phyloP scores from a whole-genome alignment of 2,888 invertebrate genomes.

The Charanyca ferruginea region DNA sequence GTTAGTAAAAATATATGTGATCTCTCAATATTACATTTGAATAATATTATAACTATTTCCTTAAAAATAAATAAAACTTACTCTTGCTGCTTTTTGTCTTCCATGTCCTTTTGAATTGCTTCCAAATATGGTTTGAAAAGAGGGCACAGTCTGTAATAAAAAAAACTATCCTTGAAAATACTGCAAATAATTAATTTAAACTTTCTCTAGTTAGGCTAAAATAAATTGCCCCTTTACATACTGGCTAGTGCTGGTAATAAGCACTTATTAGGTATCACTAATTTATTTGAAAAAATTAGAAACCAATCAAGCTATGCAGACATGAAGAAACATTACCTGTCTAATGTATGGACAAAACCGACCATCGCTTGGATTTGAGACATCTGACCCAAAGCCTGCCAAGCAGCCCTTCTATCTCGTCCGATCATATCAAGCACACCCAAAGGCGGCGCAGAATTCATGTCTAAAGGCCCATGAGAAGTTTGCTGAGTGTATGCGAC shows the following conservation, averaged over 20 bases:
- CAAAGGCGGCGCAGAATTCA: constrained; percentile 94
- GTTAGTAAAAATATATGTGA: not conserved
- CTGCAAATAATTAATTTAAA: too few species aligned
- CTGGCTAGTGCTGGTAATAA: too few species aligned
- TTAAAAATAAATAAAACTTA: constrained; percentile 68
- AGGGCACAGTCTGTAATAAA: constrained; percentile 93
- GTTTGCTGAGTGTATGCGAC: constrained; percentile 98
- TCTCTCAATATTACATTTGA: not conserved
- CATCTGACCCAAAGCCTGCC: constrained; percentile 97
- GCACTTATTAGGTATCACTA: too few species aligned
- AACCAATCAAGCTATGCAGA: not conserved
- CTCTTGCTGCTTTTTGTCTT: constrained; percentile 93
- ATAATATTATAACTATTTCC: not conserved
- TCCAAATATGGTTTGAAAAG: constrained; percentile 97
- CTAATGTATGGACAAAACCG: constrained; percentile 97
- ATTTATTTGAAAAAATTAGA: too few species aligned
- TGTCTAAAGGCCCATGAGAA: constrained; percentile 95
- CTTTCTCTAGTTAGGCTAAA: too few species aligned
- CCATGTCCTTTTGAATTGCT: constrained; percentile 97
- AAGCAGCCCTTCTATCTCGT: constrained; percentile 97
- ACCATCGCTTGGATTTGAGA: constrained; percentile 97
- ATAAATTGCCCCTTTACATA: too few species aligned
- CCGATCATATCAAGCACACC: constrained; percentile 99
- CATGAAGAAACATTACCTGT: constrained; percentile 85
- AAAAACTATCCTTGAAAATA: not conserved